These are phyloP conservation scores for Drosophila emarginata DNA, from an alignment of 2,888 invertebrate species.

Conservation along the genomic window DNA sequence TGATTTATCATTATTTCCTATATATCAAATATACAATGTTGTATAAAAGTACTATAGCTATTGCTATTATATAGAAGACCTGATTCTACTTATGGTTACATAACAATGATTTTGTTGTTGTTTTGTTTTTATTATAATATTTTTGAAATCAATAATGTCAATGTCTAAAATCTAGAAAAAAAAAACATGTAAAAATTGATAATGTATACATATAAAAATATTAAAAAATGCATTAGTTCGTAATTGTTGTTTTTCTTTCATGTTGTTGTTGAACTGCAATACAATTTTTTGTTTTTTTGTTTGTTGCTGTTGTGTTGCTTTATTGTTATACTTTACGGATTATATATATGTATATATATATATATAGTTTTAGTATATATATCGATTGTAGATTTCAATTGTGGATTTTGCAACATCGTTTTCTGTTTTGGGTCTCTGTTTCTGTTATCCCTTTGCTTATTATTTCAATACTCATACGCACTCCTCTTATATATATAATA, in stretches of 20 bases:
- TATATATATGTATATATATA: conserved; percentile 48
- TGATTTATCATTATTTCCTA: too few relatives aligned
- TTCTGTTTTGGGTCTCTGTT: conserved; percentile 28
- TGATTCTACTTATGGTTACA: background rate
- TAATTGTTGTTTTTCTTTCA: conserved; percentile 39
- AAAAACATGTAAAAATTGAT: conserved; percentile 80
- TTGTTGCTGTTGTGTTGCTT: conserved; percentile 47
- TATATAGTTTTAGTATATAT: conserved; percentile 19
- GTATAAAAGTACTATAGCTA: background rate
- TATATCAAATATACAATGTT: too few relatives aligned
- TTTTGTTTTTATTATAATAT: conserved; percentile 67
- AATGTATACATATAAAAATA: conserved; percentile 82
- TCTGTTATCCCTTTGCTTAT: conserved; percentile 45
- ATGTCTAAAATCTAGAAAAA: conserved; percentile 79
- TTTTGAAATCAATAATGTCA: conserved; percentile 81
- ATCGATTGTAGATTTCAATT: conserved; percentile 44
- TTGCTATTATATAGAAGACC: background rate
- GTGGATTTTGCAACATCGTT: conserved; percentile 19
- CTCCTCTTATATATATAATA: conserved; percentile 59
- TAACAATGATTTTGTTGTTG: conserved; percentile 31
- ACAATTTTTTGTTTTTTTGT: conserved; percentile 57
- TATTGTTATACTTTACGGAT: conserved; percentile 59
- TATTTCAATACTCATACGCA: conserved; percentile 64
- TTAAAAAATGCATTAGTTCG: conserved; percentile 81
- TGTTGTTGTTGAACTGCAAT: conserved; percentile 72